Percentiles rank a stretch among this genome's conserved stretches.
Evolutionary conservation across 2,888 invertebrate species (phyloP).

Genomic region (Callyntrura guangdongensis): DNA sequence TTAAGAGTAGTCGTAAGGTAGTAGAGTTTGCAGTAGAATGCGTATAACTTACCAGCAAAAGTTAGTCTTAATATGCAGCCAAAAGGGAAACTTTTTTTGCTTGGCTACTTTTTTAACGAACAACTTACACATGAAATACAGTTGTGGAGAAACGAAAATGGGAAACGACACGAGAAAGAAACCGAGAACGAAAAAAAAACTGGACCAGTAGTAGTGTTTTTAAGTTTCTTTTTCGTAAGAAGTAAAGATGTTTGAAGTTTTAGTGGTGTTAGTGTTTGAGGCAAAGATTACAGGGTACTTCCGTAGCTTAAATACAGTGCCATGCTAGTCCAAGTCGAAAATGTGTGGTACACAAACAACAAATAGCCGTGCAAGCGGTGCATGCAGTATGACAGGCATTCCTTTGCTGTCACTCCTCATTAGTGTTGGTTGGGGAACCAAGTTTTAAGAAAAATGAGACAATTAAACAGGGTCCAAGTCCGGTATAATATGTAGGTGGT

Average conservation of each 20-base stretch:
- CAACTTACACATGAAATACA: conserved; percentile 23
- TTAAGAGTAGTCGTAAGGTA: no score
- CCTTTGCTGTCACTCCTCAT: conserved; percentile 63
- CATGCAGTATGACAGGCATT: conserved; percentile 18
- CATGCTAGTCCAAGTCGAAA: not conserved
- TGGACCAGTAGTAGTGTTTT: conserved; percentile 29
- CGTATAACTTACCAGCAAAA: conserved; percentile 14
- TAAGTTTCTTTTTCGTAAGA: conserved; percentile 12
- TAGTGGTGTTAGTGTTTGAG: not conserved
- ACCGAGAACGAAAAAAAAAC: conserved; percentile 8
- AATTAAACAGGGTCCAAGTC: conserved; percentile 61
- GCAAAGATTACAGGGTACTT: conserved; percentile 51
- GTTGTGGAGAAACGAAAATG: conserved; percentile 15
- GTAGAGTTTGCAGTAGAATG: not conserved
- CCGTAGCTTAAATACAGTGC: not conserved
- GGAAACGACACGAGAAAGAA: conserved; percentile 38
- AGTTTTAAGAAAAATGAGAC: conserved; percentile 45
- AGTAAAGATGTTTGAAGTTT: conserved; percentile 17
- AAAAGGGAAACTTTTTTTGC: conserved; percentile 31
- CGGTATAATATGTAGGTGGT: not conserved
- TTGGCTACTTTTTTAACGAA: conserved; percentile 30
- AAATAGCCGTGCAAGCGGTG: not conserved
- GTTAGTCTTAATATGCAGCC: conserved; percentile 44
- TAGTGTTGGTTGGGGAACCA: conserved; percentile 60
- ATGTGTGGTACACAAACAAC: conserved; percentile 24